Percentiles rank a stretch among this genome's conserved stretches.
phyloP scores from a whole-genome alignment of 2,888 invertebrate genomes.

The Sinhomidia bicolor region DNA sequence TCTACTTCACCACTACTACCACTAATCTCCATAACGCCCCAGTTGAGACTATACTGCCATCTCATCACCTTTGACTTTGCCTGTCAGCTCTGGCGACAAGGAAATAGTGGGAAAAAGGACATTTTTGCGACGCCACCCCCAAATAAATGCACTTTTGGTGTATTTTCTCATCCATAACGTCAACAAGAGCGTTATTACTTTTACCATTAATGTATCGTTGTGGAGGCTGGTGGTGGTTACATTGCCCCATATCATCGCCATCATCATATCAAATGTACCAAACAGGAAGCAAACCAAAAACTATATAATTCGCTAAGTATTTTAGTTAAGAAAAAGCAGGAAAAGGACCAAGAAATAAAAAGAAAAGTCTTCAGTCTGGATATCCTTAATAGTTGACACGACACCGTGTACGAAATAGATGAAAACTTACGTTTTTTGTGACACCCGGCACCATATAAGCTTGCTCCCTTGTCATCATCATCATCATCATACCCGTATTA shows the following conservation, averaged over 20 bases:
- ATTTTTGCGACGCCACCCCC: not conserved
- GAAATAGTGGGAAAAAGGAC: not conserved
- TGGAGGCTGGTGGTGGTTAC: not conserved
- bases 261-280: not conserved
- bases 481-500: not conserved
- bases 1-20: not conserved
- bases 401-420: not conserved
- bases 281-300: not conserved
- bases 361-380: conserved; percentile 38
- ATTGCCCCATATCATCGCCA: not conserved
- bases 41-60: not conserved
- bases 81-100: conserved; percentile 21
- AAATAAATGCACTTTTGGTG: conserved; percentile 10
- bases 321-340: not conserved
- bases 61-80: conserved; percentile 13
- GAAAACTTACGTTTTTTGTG: conserved; percentile 10
- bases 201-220: too few relatives aligned
- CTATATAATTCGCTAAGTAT: conserved; percentile 39
- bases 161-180: conserved; percentile 3
- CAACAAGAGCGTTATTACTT: too few relatives aligned
- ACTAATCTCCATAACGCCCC: conserved; percentile 17
- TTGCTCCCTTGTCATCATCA: conserved; percentile 7
- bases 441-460: not conserved
- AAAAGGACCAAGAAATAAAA: not conserved
- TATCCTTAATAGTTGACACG: conserved; percentile 14